Evolutionary conservation across 2,113 vertebrate species (phyloP), one percentile per base, ranked within the genome.

Genomic region (Herpailurus yagouaroundi): DNA sequence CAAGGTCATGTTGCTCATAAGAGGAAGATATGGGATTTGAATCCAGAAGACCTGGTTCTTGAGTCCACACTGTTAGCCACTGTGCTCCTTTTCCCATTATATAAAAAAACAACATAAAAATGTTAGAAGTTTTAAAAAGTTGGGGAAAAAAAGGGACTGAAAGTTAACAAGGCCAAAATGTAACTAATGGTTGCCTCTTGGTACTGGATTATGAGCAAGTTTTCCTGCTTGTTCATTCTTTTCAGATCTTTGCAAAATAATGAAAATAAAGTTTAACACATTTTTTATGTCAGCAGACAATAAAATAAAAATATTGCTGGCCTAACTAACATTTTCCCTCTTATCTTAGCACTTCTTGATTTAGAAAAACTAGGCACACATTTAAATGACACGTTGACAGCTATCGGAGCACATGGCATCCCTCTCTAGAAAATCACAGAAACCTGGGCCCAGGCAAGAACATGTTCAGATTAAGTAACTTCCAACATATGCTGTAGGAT

Each of bases 261-360:
- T 21, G 11, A 73, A 84, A 97, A 60, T 41, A 64, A 96, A 97
- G 48, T 86, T 94, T 64, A 97, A 80, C 50, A 80, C 29, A 87
- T 95, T 81, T 92, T 76, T 97, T 81, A 84, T 92, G 76, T 55
- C 57, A 92, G 92, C 41, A 93, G 52, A 82, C 94, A 95, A 94
- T 76, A 84, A 91, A 94, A 96, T 90, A 85, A 97, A 97, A 94
- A 95, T 81, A 96, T 76, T 90, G 79, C 41, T 64, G 63, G 79
- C 63, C 63, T 95, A 76, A 89, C 60, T 31, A 93, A 97, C 87
- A 81, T 86, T 84, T 96, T 90, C 21, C 55, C 45, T 93, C 68
- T 74, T 71, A 87, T 66, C 50, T 94, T 79, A 88, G 80, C 92
- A 94, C 81, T 88, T 94, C 74, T 92, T 36, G 60, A 69, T 88